Evolutionary conservation across 1,140 invertebrate species (phyloP), one percentile per base, ranked within the genome.

Genomic region (Bombus turneri): DNA sequence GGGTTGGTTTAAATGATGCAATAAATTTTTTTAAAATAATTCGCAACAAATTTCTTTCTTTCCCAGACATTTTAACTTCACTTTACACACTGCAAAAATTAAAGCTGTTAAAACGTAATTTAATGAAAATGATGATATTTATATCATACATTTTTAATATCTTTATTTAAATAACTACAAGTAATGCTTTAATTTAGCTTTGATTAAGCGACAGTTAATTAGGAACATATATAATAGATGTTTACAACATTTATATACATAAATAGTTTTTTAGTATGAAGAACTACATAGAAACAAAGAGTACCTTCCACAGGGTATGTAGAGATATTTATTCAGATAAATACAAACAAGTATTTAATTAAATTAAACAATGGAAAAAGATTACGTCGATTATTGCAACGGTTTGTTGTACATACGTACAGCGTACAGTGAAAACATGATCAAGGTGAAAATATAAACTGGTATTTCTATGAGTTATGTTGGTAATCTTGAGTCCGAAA

Each of bases 21-120:
- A 96, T 87, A 85, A 97, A 97, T 89, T 96, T 95, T 83, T 93
- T 94, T 39, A 96, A 95, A 79, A 97, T 95, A 28, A 96, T 95
- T 81, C 47, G 81, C 25, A 95, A 80, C 12, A 95, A 39, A 13
- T 93, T 87, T 82, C 95, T 91, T 83, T 93, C 91, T 41, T 86
- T 91, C 69, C 75, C 71, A 69, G 91, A 73, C 93, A 94, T 94
- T 81, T 86, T 83, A 53, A 18, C 15, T 87, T 84, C 41, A 13
- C 28, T 31, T 34, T 86, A 9, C 28, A 15, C 25, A 22, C 41
- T 78, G 18, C n/a, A 78, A 59, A n/a, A 22, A 72, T 41, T 31
- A 69, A 72, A 28, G 18, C 0, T 37, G 59, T 43, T 37, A 8
- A 75, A 41, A 34, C 43, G 37, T 25, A 25, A n/a, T 31, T 57